A percentile compares a stretch with the other conserved stretches of the same genome.
Evolutionary conservation across 1,140 invertebrate genomes (phyloP).

Genomic region (Thaumatotibia leucotreta): DNA sequence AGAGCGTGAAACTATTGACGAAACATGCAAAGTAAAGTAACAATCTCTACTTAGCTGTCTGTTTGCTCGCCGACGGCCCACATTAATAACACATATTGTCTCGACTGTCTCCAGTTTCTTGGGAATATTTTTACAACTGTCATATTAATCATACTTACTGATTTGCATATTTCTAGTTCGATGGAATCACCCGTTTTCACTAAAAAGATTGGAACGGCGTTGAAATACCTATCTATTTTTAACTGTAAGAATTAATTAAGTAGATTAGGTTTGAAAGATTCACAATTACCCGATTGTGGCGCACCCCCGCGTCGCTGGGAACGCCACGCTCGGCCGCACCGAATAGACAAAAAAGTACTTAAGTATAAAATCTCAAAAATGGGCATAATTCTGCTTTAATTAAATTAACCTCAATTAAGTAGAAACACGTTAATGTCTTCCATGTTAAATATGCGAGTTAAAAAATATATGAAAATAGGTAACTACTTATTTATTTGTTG

Average conservation of each 20-base stretch:
- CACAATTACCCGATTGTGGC: constrained; percentile 10
- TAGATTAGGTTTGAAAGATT: constrained; percentile 1
- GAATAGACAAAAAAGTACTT: constrained; percentile 20
- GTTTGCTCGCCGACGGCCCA: constrained; percentile 61
- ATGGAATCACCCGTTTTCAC: background rate
- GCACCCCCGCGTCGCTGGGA: constrained; percentile 9
- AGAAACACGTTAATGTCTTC: constrained; percentile 39
- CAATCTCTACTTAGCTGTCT: constrained; percentile 74
- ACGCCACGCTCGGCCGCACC: background rate
- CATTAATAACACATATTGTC: constrained; percentile 40
- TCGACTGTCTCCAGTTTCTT: background rate
- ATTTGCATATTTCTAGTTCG: background rate
- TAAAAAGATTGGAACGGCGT: background rate
- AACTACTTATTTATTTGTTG: no score
- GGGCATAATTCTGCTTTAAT: constrained; percentile 40
- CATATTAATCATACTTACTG: background rate
- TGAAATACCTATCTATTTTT: background rate
- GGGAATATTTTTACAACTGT: background rate
- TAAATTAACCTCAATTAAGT: constrained; percentile 67
- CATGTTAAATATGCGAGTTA: constrained; percentile 34
- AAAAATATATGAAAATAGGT: no score
- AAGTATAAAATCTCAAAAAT: constrained; percentile 31
- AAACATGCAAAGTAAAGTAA: constrained; percentile 76
- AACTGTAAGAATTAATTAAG: background rate
- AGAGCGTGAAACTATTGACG: constrained; percentile 73